These are phyloP conservation scores for Pomatostomus ruficeps DNA, from an alignment of 2,113 vertebrate genomes.

Conservation along the genomic window DNA sequence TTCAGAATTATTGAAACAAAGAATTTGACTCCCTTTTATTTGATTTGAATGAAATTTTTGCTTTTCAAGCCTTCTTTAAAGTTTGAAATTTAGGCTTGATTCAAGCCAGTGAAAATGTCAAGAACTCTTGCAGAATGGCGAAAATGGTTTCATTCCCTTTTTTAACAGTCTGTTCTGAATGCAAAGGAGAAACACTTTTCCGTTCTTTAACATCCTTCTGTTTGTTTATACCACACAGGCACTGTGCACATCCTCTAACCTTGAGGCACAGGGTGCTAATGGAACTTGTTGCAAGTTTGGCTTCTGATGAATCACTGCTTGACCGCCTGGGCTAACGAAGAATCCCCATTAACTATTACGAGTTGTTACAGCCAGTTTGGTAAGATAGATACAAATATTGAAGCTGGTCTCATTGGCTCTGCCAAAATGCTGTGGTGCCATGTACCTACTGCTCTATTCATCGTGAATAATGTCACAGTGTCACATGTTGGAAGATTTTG, in stretches of 20 bases:
- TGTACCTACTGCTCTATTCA: neutral
- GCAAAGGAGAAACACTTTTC: neutral
- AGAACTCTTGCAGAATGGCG: neutral
- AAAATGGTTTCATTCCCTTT: neutral
- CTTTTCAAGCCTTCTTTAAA: neutral
- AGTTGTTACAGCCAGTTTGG: neutral
- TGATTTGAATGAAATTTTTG: neutral
- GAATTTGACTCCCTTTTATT: neutral
- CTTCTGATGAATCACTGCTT: neutral
- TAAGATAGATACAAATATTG: neutral
- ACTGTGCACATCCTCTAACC: neutral
- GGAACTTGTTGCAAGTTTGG: neutral
- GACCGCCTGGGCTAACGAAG: neutral
- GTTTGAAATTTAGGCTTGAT: neutral
- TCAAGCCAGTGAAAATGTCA: neutral
- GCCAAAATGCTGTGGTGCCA: neutral
- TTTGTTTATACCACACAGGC: neutral
- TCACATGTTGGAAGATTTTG: neutral
- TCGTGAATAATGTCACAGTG: neutral
- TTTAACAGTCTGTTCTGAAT: neutral
- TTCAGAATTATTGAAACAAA: neutral
- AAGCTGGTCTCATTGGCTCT: neutral
- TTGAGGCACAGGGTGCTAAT: neutral
- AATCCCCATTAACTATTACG: neutral
- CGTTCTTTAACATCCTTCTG: neutral